These are phyloP conservation scores for Neoniphon sammara DNA, from an alignment of 2,797 vertebrate genomes.

Conservation along the genomic window DNA sequence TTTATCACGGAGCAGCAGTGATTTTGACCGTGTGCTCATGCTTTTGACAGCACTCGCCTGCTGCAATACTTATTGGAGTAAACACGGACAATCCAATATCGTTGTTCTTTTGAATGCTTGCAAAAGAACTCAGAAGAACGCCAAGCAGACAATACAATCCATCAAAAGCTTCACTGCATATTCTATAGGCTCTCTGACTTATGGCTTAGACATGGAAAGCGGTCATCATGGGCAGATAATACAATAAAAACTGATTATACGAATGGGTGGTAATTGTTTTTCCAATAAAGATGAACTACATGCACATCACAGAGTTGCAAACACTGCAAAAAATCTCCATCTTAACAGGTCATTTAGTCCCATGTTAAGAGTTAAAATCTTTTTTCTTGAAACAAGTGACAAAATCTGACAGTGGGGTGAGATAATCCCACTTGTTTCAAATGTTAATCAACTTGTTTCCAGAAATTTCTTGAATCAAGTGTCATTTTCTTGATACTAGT, in stretches of 20 bases:
- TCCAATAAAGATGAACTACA: conserved; percentile 3
- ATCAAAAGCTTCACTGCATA: conserved; percentile 56
- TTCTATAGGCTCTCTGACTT: conserved; percentile 40
- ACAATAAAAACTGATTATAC: conserved; percentile 22
- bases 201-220: conserved; percentile 8
- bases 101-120: conserved; percentile 67
- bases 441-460: too few relatives aligned
- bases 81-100: conserved; percentile 75
- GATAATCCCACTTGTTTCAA: too few relatives aligned
- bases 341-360: too few relatives aligned
- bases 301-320: too few relatives aligned
- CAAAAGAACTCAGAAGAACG: conserved; percentile 58
- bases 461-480: too few relatives aligned
- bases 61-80: conserved; percentile 76
- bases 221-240: background rate
- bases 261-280: conserved; percentile 24
- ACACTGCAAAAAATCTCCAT: too few relatives aligned
- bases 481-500: too few relatives aligned
- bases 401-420: too few relatives aligned
- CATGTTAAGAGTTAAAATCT: too few relatives aligned
- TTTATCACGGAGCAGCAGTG: conserved; percentile 80
- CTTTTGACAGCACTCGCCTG: conserved; percentile 80
- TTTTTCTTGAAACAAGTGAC: too few relatives aligned
- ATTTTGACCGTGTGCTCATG: conserved; percentile 82
- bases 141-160: conserved; percentile 45